Conservation (phyloP, 1,140 invertebrate genomes). For the Drosophila varians region DNA sequence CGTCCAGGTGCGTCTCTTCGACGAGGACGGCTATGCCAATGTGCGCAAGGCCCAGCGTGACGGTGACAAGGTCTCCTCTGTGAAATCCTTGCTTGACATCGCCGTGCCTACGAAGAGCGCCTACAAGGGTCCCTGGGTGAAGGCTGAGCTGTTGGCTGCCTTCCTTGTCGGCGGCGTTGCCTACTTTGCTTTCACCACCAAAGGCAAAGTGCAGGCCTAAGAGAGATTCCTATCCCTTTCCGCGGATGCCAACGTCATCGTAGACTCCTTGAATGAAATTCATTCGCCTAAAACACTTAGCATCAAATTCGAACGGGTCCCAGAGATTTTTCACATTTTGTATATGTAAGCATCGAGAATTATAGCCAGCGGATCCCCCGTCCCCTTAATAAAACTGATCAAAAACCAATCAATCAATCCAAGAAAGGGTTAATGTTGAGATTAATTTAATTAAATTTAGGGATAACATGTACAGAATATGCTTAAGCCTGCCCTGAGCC, state of each 20-base stretch:
- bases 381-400: conserved; percentile 23
- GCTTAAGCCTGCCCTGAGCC: conserved; percentile 29
- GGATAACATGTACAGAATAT: conserved; percentile 32
- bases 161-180: conserved; percentile 91
- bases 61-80: conserved; percentile 87
- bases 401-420: conserved; percentile 1
- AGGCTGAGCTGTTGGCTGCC: conserved; percentile 95
- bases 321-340: conserved; percentile 43
- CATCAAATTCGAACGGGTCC: conserved; percentile 45
- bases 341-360: conserved; percentile 14
- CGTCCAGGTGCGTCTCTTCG: conserved; percentile 92
- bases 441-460: conserved; percentile 29
- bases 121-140: conserved; percentile 95
- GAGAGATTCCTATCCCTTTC: background rate
- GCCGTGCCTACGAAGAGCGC: conserved; percentile 92
- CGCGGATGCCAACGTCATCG: conserved; percentile 23
- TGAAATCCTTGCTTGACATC: conserved; percentile 91
- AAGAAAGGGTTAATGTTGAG: conserved; percentile 8
- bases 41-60: conserved; percentile 90
- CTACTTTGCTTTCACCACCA: conserved; percentile 93
- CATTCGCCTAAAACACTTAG: conserved; percentile 71
- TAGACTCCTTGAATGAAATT: conserved; percentile 77
- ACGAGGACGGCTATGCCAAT: conserved; percentile 95
- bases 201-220: conserved; percentile 88
- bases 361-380: conserved; percentile 13